Percentiles rank a stretch among this genome's conserved stretches.
phyloP scores from a whole-genome alignment of 2,888 invertebrate genomes.

The Drosophila antonietae region DNA sequence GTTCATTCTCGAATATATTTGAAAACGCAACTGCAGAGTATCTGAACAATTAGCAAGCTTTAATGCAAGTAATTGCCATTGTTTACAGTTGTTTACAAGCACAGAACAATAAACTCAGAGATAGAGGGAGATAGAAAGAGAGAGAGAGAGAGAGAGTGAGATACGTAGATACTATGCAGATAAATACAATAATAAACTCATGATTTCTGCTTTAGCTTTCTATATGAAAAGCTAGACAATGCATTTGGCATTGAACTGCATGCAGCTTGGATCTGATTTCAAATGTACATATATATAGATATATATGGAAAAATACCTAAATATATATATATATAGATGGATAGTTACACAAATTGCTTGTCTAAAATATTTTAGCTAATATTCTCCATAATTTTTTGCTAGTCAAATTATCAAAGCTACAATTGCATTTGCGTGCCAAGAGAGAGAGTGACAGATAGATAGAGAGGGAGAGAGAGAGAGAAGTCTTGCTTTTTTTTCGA shows the following conservation, averaged over 20 bases:
- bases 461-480: background rate
- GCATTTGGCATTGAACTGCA: slow-evolving; percentile 55
- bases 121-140: background rate
- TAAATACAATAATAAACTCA: slow-evolving; percentile 31
- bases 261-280: slow-evolving; percentile 24
- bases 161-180: slow-evolving; percentile 13
- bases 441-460: background rate
- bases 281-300: slow-evolving; percentile 1
- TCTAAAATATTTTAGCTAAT: slow-evolving; percentile 13
- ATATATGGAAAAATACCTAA: slow-evolving; percentile 12
- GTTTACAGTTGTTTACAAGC: slow-evolving; percentile 20
- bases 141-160: background rate
- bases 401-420: slow-evolving; percentile 39
- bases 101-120: slow-evolving; percentile 27
- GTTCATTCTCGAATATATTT: background rate
- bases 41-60: slow-evolving; percentile 6
- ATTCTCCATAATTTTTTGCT: slow-evolving; percentile 39
- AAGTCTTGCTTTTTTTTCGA: background rate
- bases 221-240: slow-evolving; percentile 29
- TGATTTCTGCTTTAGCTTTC: slow-evolving; percentile 44
- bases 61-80: slow-evolving; percentile 5
- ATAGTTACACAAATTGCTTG: slow-evolving; percentile 22
- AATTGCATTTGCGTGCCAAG: slow-evolving; percentile 58
- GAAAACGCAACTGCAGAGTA: slow-evolving; percentile 14
- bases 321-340: slow-evolving; percentile 1